Conservation (phyloP, 92 coral and sea anemone species). For the Parazoanthus atlanticus region DNA sequence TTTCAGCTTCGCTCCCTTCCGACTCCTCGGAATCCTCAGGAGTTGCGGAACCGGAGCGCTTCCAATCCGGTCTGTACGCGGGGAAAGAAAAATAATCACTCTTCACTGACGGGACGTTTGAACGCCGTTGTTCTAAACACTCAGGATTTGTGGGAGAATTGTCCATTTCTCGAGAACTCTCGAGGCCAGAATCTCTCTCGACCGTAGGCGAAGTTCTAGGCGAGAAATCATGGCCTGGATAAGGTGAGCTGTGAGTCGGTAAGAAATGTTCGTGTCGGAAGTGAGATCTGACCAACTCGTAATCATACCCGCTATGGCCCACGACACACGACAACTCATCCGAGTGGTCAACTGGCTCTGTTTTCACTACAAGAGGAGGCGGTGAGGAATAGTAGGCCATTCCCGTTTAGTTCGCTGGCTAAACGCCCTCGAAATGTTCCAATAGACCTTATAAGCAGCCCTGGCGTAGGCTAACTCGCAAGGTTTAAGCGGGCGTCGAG, state of each 20-base stretch:
- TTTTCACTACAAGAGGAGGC: conserved; percentile 54
- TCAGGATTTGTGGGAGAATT: conserved; percentile 40
- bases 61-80: conserved; percentile 87
- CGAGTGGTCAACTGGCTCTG: conserved; percentile 55
- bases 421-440: neutral
- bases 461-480: neutral
- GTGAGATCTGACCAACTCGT: conserved; percentile 14
- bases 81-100: conserved; percentile 94
- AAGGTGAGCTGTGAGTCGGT: neutral
- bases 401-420: neutral
- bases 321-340: conserved; percentile 36
- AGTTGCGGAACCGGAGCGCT: conserved; percentile 34
- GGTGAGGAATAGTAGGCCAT: conserved; percentile 34
- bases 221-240: neutral
- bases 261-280: conserved; percentile 35
- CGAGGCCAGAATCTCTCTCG: conserved; percentile 32
- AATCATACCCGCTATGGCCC: conserved; percentile 36
- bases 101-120: conserved; percentile 47
- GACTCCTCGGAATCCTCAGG: conserved; percentile 53
- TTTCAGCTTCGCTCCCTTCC: conserved; percentile 50
- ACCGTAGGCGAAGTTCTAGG: conserved; percentile 22
- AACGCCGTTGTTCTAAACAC: conserved; percentile 11
- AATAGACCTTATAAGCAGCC: no score
- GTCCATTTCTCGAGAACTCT: conserved; percentile 40
- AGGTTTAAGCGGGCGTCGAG: conserved; percentile 4